Evolutionary conservation across 2,113 vertebrate genomes (phyloP), one percentile per base, ranked within the genome.

Genomic region (Dendrocopos noguchii): DNA sequence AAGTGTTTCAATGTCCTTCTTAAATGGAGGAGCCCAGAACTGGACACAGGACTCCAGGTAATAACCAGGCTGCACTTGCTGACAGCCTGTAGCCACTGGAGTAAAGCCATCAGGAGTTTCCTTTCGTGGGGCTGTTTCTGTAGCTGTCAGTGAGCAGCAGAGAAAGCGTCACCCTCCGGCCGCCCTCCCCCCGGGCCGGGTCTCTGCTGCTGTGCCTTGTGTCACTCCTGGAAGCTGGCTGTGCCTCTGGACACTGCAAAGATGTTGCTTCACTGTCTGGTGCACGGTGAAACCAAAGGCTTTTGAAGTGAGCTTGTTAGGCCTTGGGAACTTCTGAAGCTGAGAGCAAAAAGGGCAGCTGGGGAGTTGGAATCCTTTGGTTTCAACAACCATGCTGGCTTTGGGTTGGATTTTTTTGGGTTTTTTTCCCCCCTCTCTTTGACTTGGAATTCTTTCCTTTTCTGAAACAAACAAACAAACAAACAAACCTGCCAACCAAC

Each of bases 141-240:
- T n/a, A 18, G 67, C 95, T 97, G 95, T 96, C 97, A 97, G 92
- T 98, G 97, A 98, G 70, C 55, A 22, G 74, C 95, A 84, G 74
- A 94, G 76, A 92, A 96, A 76, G 61, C 93, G 89, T 93, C 79
- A 74, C 93, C 95, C 81, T 90, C 9, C 73, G 84, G 66, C 74
- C 65, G 61, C 91, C 88, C 95, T 95, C 65, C 80, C 93, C 94
- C 95, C 87, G 78, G 92, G 92, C 88, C 63, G 55, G 44, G 39
- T 73, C n/a, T 91, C 92, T 93, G 89, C 78, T 80, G 80, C 57
- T 76, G 39, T 9, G 10, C 92, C 31, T 92, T 91, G 92, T 93
- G 76, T 96, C 93, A 85, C 71, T 24, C 8, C 15, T 18, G 56
- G 56, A 73, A 87, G 85, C 87, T 93, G 64, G 46, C 15, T 68